phyloP scores from a whole-genome alignment of 2,113 vertebrate species.

The Otolemur garnettii region DNA sequence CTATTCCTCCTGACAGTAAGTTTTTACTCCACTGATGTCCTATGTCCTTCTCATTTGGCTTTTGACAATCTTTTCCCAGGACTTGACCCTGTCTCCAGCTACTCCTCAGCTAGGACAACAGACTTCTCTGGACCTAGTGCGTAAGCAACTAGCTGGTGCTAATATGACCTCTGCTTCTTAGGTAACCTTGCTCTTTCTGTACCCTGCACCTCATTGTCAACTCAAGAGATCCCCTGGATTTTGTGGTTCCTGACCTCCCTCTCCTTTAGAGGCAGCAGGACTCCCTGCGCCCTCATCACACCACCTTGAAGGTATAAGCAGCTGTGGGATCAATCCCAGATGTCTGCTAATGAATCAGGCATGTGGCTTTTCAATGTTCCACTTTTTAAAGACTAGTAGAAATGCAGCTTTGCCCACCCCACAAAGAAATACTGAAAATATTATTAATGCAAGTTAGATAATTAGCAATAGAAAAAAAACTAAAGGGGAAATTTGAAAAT shows the following conservation, averaged over 20 bases:
- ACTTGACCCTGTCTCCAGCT: not conserved
- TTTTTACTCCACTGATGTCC: not conserved
- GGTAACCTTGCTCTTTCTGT: not conserved
- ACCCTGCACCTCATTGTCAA: not conserved
- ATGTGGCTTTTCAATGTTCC: not conserved
- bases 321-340: not conserved
- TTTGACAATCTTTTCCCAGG: not conserved
- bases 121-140: not conserved
- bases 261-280: not conserved
- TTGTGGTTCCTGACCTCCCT: not conserved
- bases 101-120: not conserved
- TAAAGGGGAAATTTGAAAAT: conserved; percentile 12
- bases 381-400: conserved; percentile 64
- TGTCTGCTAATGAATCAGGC: not conserved
- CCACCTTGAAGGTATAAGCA: not conserved
- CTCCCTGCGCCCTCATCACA: not conserved
- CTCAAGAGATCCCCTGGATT: not conserved
- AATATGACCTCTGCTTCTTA: not conserved
- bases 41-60: not conserved
- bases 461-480: not conserved
- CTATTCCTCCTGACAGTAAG: not conserved
- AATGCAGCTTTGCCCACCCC: not conserved
- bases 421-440: conserved; percentile 22
- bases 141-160: not conserved
- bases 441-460: conserved; percentile 13